phyloP scores from a whole-genome alignment of 2,888 invertebrate species.

The Anoplius nigerrimus region DNA sequence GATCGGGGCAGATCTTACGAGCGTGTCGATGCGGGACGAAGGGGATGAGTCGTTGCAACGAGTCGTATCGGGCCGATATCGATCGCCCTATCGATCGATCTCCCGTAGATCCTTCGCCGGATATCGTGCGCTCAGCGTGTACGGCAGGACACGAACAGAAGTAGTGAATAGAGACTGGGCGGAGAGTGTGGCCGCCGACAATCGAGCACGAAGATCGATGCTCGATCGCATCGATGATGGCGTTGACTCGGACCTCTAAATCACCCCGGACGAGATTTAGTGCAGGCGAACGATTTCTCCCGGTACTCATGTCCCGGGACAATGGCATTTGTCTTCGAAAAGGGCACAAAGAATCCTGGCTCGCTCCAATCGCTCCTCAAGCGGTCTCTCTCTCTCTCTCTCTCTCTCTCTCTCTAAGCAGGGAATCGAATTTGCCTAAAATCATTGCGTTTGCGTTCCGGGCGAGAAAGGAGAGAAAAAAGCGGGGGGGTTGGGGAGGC shows the following conservation, averaged over 20 bases:
- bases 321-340: slow-evolving; percentile 43
- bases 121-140: neutral
- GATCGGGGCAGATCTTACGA: slow-evolving; percentile 12
- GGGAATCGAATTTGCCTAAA: slow-evolving; percentile 55
- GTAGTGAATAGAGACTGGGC: slow-evolving; percentile 35
- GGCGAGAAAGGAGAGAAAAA: neutral
- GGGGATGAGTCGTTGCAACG: neutral
- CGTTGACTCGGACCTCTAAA: slow-evolving; percentile 58
- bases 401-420: neutral
- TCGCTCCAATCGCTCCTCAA: too few species aligned
- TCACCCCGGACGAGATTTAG: slow-evolving; percentile 55
- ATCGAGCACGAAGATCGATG: slow-evolving; percentile 61
- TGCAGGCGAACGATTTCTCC: slow-evolving; percentile 21
- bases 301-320: slow-evolving; percentile 29
- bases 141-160: slow-evolving; percentile 12
- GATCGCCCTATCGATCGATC: slow-evolving; percentile 52
- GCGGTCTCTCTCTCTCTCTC: too few species aligned
- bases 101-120: slow-evolving; percentile 43
- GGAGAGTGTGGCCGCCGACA: slow-evolving; percentile 40
- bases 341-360: neutral
- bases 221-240: slow-evolving; percentile 60
- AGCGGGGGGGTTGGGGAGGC: neutral
- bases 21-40: slow-evolving; percentile 24
- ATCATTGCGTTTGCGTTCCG: slow-evolving; percentile 33
- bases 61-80: slow-evolving; percentile 48